A percentile compares a stretch with the other conserved stretches of the same genome.
Evolutionary conservation across 2,113 vertebrate genomes (phyloP).

Genomic region (Lepus timidus): DNA sequence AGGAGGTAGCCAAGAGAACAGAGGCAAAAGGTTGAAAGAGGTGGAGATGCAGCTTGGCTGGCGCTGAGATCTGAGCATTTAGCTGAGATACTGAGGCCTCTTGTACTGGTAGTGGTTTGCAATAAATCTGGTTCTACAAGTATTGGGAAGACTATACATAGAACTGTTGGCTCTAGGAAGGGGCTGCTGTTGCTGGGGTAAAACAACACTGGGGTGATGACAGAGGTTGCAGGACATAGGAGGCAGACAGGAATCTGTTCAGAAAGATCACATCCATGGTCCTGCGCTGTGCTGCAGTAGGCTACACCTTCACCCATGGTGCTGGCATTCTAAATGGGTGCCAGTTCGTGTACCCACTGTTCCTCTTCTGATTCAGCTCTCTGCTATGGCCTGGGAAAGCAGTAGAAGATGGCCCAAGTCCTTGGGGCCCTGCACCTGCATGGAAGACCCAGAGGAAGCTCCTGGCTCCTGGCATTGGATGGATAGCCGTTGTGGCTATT

Average conservation of each 20-base stretch:
- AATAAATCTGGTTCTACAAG: background rate
- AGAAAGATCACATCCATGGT: too few relatives aligned
- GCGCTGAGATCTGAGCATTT: background rate
- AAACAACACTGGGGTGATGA: background rate
- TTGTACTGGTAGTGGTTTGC: background rate
- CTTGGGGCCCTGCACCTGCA: too few relatives aligned
- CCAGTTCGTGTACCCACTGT: too few relatives aligned
- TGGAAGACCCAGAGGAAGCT: too few relatives aligned
- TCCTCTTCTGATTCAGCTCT: too few relatives aligned
- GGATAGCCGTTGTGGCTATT: too few relatives aligned
- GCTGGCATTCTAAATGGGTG: too few relatives aligned
- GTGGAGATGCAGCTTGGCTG: background rate
- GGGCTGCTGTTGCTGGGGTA: background rate
- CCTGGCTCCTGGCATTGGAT: too few relatives aligned
- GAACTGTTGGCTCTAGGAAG: background rate
- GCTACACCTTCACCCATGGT: too few relatives aligned
- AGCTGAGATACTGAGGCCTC: background rate
- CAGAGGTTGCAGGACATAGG: background rate
- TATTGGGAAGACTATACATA: background rate
- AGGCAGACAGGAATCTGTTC: background rate
- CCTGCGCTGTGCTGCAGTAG: too few relatives aligned
- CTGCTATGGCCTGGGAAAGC: too few relatives aligned
- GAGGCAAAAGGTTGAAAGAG: background rate
- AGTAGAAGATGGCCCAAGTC: too few relatives aligned
- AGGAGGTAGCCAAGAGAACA: background rate